Evolutionary conservation across 2,888 invertebrate species (phyloP), one percentile per base, ranked within the genome.

Genomic region (Piscicola geometra): DNA sequence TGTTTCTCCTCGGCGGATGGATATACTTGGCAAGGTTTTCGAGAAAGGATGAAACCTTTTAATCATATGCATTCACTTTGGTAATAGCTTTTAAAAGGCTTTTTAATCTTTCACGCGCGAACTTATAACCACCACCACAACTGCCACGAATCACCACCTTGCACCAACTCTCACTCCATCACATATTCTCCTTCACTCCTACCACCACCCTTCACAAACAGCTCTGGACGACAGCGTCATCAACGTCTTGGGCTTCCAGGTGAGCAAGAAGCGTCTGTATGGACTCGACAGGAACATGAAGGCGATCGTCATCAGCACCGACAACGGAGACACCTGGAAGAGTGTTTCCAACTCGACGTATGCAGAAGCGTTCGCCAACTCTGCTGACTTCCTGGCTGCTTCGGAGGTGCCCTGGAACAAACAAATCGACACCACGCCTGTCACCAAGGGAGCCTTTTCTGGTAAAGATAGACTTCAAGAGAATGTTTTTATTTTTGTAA

Each of bases 241-340:
- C 0, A 80, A 80, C 69, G 68, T 83, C 41, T 77, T 81, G 21
- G 82, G 82, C 1, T 77, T 78, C 72, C 79, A 81, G 18, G 21
- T 77, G 3, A 71, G 33, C n/a, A 76, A 60, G 5, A 76, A 77
- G n/a, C 78, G 78, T 28, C 76, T 82, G 41, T 82, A 80, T 76
- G 82, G 80, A 15, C 79, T 82, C 68, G 80, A 77, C n/a, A 79
- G 78, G 33, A 78, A 82, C 77, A 78, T 79, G 35, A 71, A 76
- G 47, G 79, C 80, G 0, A 78, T 80, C 50, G 74, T 82, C 71
- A 76, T 79, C 72, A 82, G 81, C 52, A 75, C 60, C n/a, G 82
- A 82, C 77, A 36, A 73, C 32, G 83, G 82, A 0, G 41, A 74
- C 32, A 80, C 80, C 1, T 83, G 82, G 82, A n/a, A 52, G 25